These are phyloP conservation scores for Fistularia tabacaria DNA, from an alignment of 2,797 vertebrate species.

Conservation along the genomic window DNA sequence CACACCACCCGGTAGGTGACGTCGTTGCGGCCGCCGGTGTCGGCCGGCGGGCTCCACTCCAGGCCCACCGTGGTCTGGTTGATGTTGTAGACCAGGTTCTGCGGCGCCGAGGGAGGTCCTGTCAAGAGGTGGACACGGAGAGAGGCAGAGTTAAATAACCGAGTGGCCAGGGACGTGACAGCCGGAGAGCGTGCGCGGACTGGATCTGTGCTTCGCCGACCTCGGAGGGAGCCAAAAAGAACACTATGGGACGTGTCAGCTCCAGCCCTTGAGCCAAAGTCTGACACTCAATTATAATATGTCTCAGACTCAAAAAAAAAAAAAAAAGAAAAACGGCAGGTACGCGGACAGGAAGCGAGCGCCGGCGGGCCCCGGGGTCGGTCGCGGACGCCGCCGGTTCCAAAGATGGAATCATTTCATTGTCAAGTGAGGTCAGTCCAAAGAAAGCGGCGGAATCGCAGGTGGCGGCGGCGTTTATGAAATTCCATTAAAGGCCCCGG, in stretches of 20 bases:
- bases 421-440: conserved; percentile 5
- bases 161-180: conserved; percentile 49
- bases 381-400: conserved; percentile 15
- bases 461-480: no score
- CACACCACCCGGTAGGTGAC: conserved; percentile 94
- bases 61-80: conserved; percentile 96
- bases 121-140: conserved; percentile 52
- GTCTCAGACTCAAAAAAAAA: conserved; percentile 55
- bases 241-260: conserved; percentile 50
- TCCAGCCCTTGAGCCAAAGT: conserved; percentile 57
- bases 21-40: conserved; percentile 90
- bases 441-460: no score
- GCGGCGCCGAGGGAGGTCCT: conserved; percentile 97
- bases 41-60: conserved; percentile 95
- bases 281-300: conserved; percentile 72
- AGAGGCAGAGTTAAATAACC: conserved; percentile 60
- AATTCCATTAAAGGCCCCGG: no score
- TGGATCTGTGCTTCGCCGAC: conserved; percentile 54
- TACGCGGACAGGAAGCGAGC: conserved; percentile 51
- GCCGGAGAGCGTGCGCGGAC: conserved; percentile 46
- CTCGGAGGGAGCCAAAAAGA: conserved; percentile 16
- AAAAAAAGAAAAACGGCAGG: conserved; percentile 48
- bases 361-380: conserved; percentile 61
- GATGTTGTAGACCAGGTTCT: conserved; percentile 99
- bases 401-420: conserved; percentile 17